Evolutionary conservation across 2,113 vertebrate species (phyloP).

Genomic region (Xiphias gladius): DNA sequence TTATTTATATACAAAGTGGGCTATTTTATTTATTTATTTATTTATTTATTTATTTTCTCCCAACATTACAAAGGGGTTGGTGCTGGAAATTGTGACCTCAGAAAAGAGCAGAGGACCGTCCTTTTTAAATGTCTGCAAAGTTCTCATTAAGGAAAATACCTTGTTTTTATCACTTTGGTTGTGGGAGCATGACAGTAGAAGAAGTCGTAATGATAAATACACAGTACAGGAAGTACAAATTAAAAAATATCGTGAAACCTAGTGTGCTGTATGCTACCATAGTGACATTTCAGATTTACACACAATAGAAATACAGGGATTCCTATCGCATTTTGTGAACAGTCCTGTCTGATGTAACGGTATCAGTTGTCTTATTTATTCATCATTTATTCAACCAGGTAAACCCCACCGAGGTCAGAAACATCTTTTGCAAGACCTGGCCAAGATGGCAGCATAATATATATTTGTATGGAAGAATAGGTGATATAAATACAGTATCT

Average conservation of each 20-base stretch:
- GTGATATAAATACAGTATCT: too few species aligned
- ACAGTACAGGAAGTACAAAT: too few species aligned
- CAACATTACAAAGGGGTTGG: neutral
- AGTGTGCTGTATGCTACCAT: neutral
- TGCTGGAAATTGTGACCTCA: too few species aligned
- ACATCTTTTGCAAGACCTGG: too few species aligned
- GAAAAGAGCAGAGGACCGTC: neutral
- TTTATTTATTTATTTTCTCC: too few species aligned
- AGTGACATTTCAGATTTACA: neutral
- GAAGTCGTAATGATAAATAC: too few species aligned
- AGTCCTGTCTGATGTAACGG: neutral
- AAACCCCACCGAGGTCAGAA: neutral
- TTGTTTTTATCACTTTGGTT: neutral
- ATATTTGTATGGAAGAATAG: too few species aligned
- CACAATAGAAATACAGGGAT: neutral
- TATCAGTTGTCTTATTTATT: neutral
- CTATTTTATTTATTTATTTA: too few species aligned
- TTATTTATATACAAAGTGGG: neutral
- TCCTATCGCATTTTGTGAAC: neutral
- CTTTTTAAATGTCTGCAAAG: neutral
- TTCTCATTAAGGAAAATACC: neutral
- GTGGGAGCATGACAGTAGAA: neutral
- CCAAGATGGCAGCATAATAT: neutral
- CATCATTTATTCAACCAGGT: neutral
- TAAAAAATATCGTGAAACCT: neutral